phyloP scores from a whole-genome alignment of 2,888 invertebrate species.

The Rhynchonema sp. region DNA sequence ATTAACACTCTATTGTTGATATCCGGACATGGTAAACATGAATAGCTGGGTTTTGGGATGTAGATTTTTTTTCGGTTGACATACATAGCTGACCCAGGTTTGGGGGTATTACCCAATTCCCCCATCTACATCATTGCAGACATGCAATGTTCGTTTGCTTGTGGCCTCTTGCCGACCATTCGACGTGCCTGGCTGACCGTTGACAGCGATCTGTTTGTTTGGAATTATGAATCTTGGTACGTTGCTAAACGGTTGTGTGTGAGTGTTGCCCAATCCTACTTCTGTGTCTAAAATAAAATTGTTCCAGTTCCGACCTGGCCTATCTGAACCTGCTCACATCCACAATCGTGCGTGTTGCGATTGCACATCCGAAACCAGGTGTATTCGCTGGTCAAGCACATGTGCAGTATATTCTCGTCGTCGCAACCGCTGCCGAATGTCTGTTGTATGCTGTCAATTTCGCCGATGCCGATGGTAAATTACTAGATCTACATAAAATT shows the following conservation, averaged over 20 bases:
- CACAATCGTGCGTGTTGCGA: slow-evolving; percentile 74
- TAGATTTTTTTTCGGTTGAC: too few relatives aligned
- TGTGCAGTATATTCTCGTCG: slow-evolving; percentile 68
- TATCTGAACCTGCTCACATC: slow-evolving; percentile 88
- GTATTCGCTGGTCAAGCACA: slow-evolving; percentile 35
- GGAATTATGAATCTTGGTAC: slow-evolving; percentile 80
- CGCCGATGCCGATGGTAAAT: slow-evolving; percentile 17
- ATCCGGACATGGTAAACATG: too few relatives aligned
- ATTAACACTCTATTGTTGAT: too few relatives aligned
- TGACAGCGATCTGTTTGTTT: slow-evolving; percentile 89
- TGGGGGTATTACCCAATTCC: too few relatives aligned
- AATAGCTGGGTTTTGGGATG: too few relatives aligned
- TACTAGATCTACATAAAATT: too few relatives aligned
- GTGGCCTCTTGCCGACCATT: slow-evolving; percentile 92
- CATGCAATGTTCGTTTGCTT: slow-evolving; percentile 82
- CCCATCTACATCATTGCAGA: slow-evolving; percentile 43
- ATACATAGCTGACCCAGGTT: too few relatives aligned
- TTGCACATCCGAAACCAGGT: slow-evolving; percentile 56
- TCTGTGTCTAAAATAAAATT: background rate
- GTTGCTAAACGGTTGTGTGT: slow-evolving; percentile 7
- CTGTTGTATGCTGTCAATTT: slow-evolving; percentile 58
- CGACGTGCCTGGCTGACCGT: slow-evolving; percentile 88
- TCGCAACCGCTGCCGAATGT: slow-evolving; percentile 86
- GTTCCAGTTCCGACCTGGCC: slow-evolving; percentile 61
- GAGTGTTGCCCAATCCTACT: background rate